Base-by-base conservation (phyloP, 2,888 invertebrate genomes). In the Acanthococcus lagerstroemiae region DNA sequence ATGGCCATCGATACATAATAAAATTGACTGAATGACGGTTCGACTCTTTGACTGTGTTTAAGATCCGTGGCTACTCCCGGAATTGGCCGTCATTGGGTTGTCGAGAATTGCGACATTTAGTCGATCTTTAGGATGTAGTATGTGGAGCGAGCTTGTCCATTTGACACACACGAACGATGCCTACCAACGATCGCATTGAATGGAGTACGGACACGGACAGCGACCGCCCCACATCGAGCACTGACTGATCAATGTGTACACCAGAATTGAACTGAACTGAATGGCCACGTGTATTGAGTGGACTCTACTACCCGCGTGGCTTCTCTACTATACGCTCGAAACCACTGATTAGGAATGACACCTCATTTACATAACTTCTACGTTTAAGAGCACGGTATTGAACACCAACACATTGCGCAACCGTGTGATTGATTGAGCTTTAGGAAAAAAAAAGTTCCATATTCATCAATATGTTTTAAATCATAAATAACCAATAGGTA, bases 391-490 rank as follows among this genome's bases (percentile, higher is more conserved):
- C 54, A 63, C 63, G 63, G 54, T 63, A 63, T 54, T 61, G 60
- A 63, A 37, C 63, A 63, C 63, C 63, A 54, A 52, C 44, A 63
- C 37, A 54, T 9, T 50, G 63, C 50, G 27, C 54, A 63, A 63
- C 63, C 61, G 37, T 54, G 54, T 63, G 63, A 63, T 37, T 63
- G 63, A 63, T 52, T 26, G 54, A 63, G 63, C 63, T 63, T 63
- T 63, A 63, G 63, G 37, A 63, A 63, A 63, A 63, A 63, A 63
- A 63, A 52, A 63, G 50, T 50, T 52, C 54, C 52, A 63, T 52
- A 63, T 63, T 48, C 37, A 63, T 63, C 52, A 63, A 22, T 60
- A 26, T n/a, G n/a, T n/a, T n/a, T n/a, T n/a, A n/a, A n/a, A n/a
- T n/a, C n/a, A n/a, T n/a, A n/a, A n/a, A n/a, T n/a, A n/a, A n/a